A percentile compares a stretch with the other conserved stretches of the same genome.
phyloP scores from a whole-genome alignment of 2,888 invertebrate species.

The Dynastes maya region DNA sequence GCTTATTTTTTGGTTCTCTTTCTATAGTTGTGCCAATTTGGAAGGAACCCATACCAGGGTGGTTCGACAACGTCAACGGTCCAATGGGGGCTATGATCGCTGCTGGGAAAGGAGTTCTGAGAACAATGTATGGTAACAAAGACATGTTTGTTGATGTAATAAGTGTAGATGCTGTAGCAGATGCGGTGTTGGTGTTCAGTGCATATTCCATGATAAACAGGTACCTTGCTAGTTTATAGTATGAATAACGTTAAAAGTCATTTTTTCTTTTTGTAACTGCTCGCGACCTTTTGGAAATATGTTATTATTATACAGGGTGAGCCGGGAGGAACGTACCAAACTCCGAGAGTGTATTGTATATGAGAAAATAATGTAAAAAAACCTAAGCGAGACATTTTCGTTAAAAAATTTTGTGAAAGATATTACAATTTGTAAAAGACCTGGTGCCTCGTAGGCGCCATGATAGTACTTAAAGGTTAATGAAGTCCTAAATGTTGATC shows the following conservation, averaged over 20 bases:
- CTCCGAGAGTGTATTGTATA: too few relatives aligned
- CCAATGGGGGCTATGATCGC: slow-evolving; percentile 88
- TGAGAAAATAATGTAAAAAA: too few relatives aligned
- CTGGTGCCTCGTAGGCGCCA: too few relatives aligned
- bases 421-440: too few relatives aligned
- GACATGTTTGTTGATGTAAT: slow-evolving; percentile 85
- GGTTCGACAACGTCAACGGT: slow-evolving; percentile 97
- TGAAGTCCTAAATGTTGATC: too few relatives aligned
- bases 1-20: neutral
- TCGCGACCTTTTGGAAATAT: too few relatives aligned
- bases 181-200: slow-evolving; percentile 67
- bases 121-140: slow-evolving; percentile 90
- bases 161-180: slow-evolving; percentile 88
- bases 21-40: slow-evolving; percentile 85
- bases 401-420: too few relatives aligned
- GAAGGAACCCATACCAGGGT: slow-evolving; percentile 88
- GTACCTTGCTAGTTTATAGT: neutral
- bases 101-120: slow-evolving; percentile 90
- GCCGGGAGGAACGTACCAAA: too few relatives aligned
- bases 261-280: too few relatives aligned
- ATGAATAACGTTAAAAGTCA: slow-evolving; percentile 58
- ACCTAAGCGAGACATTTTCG: too few relatives aligned
- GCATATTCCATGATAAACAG: neutral
- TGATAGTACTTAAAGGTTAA: too few relatives aligned
- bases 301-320: too few relatives aligned